These are phyloP conservation scores for Cichladusa arquata DNA, from an alignment of 2,113 vertebrate species.

Conservation along the genomic window DNA sequence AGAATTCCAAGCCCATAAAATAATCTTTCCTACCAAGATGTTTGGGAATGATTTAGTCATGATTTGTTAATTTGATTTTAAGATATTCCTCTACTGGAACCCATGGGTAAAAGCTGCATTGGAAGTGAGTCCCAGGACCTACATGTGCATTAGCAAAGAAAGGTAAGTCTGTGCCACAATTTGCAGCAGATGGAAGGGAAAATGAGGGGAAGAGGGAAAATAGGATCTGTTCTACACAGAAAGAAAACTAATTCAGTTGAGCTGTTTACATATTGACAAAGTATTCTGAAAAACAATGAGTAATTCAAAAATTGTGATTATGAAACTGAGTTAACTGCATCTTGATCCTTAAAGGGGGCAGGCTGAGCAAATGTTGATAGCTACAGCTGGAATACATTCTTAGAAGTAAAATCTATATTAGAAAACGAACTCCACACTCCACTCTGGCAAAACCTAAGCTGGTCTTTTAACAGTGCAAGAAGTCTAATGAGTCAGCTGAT, in stretches of 20 bases:
- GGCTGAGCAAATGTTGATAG: not conserved
- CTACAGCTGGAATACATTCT: not conserved
- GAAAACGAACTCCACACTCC: not conserved
- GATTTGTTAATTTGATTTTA: not conserved
- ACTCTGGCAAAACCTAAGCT: not conserved
- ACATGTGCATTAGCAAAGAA: not conserved
- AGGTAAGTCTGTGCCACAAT: not conserved
- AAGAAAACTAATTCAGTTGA: not conserved
- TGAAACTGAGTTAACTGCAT: not conserved
- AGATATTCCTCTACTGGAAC: not conserved
- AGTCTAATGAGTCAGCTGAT: not conserved
- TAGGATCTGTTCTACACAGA: not conserved
- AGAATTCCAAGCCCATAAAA: not conserved
- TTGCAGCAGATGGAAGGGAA: not conserved
- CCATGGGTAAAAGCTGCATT: not conserved
- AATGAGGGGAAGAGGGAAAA: not conserved
- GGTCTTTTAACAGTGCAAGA: not conserved
- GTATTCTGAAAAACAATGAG: not conserved
- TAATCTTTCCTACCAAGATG: not conserved
- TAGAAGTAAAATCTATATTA: not conserved
- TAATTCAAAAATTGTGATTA: not conserved
- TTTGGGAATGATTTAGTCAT: not conserved
- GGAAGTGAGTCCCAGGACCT: not conserved
- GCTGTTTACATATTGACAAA: not conserved
- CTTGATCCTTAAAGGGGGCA: not conserved